These are phyloP conservation scores for Drosophila ogumai DNA, from an alignment of 1,140 invertebrate species.

Conservation along the genomic window DNA sequence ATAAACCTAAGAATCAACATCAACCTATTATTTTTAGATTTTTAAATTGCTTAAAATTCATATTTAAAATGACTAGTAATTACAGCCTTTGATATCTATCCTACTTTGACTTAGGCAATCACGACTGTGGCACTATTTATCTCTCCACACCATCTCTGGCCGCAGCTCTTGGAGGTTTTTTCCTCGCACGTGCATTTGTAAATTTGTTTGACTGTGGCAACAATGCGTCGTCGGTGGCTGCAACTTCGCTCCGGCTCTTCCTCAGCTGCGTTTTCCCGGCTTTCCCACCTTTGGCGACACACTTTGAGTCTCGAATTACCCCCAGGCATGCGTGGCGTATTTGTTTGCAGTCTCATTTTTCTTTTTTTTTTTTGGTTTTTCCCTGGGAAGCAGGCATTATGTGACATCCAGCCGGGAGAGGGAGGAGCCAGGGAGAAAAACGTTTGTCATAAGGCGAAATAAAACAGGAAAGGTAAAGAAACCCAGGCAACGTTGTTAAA, in stretches of 20 bases:
- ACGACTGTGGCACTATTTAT: conserved; percentile 8
- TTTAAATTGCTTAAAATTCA: not conserved
- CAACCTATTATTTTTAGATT: too few relatives aligned
- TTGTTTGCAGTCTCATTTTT: conserved; percentile 37
- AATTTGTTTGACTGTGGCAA: conserved; percentile 54
- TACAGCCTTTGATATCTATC: too few relatives aligned
- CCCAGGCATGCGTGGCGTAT: conserved; percentile 50
- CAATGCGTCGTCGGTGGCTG: conserved; percentile 59
- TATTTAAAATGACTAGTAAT: too few relatives aligned
- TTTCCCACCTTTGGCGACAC: conserved; percentile 42
- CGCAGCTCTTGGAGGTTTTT: conserved; percentile 6
- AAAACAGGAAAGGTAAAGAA: conserved; percentile 40
- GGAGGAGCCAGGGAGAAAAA: not conserved
- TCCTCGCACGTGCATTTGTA: conserved; percentile 36
- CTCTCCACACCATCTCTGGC: conserved; percentile 28
- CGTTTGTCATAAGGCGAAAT: conserved; percentile 46
- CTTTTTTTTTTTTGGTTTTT: not conserved
- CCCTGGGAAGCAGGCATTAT: conserved; percentile 45
- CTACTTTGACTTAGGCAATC: not conserved
- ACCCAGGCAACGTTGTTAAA: conserved; percentile 46
- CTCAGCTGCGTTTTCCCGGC: conserved; percentile 20
- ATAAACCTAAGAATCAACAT: too few relatives aligned
- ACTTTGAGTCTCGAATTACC: conserved; percentile 46
- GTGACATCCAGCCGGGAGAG: conserved; percentile 36
- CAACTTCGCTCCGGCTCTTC: conserved; percentile 19